Percentiles rank a stretch among this genome's conserved stretches.
Conservation (phyloP, 2,888 invertebrate species). For the Syrphus vitripennis region DNA sequence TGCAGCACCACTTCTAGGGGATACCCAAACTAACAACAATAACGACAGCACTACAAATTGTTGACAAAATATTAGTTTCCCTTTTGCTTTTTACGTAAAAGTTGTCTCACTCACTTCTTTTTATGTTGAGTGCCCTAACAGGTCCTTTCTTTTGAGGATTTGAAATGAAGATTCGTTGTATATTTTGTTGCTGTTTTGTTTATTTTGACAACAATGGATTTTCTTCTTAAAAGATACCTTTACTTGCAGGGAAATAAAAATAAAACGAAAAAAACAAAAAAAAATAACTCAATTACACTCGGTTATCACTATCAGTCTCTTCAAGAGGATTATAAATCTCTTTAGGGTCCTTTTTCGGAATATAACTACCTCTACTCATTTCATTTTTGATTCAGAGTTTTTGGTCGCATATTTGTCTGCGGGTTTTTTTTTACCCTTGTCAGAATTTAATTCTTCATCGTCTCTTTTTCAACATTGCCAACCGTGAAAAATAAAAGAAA, state of each 20-base stretch:
- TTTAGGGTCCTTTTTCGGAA: slow-evolving; percentile 33
- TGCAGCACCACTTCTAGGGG: slow-evolving; percentile 31
- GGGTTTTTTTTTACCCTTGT: not conserved
- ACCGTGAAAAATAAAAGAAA: slow-evolving; percentile 6
- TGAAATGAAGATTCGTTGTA: slow-evolving; percentile 1
- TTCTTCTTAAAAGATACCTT: slow-evolving; percentile 29
- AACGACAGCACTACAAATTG: slow-evolving; percentile 61
- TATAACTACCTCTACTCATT: not conserved
- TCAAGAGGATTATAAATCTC: slow-evolving; percentile 54
- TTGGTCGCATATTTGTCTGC: slow-evolving; percentile 11
- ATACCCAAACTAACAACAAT: not conserved
- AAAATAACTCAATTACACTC: slow-evolving; percentile 64
- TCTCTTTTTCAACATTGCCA: slow-evolving; percentile 6
- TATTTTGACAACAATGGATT: slow-evolving; percentile 35
- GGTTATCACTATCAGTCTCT: slow-evolving; percentile 45
- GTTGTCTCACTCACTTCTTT: slow-evolving; percentile 43
- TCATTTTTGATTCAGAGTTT: slow-evolving; percentile 10
- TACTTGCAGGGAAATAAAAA: not conserved
- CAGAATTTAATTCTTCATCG: not conserved
- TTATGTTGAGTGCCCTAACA: slow-evolving; percentile 47
- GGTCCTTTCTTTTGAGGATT: slow-evolving; percentile 28
- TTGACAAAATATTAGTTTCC: slow-evolving; percentile 69
- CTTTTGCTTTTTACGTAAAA: slow-evolving; percentile 29
- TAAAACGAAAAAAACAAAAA: slow-evolving; percentile 7
- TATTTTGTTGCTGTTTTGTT: not conserved